These are phyloP conservation scores for Caenorhabditis remanei DNA, from an alignment of 1,140 invertebrate genomes.

Conservation along the genomic window DNA sequence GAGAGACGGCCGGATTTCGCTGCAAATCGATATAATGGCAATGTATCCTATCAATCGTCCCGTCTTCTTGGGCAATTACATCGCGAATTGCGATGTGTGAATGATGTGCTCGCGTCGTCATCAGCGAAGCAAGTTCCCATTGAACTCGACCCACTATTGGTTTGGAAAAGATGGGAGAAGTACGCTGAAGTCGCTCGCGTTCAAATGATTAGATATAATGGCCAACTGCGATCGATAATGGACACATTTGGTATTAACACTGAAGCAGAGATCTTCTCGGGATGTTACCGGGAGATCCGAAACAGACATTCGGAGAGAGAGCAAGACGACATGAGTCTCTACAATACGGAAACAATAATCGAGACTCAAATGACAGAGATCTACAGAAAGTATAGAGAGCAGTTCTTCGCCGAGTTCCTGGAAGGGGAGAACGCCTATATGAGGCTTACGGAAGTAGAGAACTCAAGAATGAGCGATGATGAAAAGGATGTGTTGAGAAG, in stretches of 20 bases:
- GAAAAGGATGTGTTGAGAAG: conserved; percentile 2
- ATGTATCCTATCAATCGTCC: background rate
- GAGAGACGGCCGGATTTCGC: conserved; percentile 60
- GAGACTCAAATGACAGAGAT: conserved; percentile 7
- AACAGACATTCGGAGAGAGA: conserved; percentile 45
- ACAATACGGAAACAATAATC: conserved; percentile 13
- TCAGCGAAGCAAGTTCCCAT: conserved; percentile 59
- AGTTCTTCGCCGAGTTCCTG: conserved; percentile 39
- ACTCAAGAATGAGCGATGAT: background rate
- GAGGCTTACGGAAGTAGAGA: background rate
- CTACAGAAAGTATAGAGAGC: background rate
- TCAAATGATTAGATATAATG: conserved; percentile 50
- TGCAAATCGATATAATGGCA: background rate
- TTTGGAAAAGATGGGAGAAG: conserved; percentile 57
- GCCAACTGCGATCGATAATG: conserved; percentile 55
- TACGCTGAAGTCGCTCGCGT: conserved; percentile 34
- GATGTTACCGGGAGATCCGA: conserved; percentile 43
- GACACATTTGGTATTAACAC: conserved; percentile 60
- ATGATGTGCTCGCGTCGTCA: conserved; percentile 25
- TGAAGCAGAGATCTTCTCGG: conserved; percentile 61
- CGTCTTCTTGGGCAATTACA: conserved; percentile 25
- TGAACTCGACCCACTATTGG: conserved; percentile 50
- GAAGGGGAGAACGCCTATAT: background rate
- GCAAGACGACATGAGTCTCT: conserved; percentile 31
- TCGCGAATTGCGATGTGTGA: conserved; percentile 51